Evolutionary conservation across 2,797 vertebrate species (phyloP), one percentile per base, ranked within the genome.

Genomic region (Cichlasoma orientale): DNA sequence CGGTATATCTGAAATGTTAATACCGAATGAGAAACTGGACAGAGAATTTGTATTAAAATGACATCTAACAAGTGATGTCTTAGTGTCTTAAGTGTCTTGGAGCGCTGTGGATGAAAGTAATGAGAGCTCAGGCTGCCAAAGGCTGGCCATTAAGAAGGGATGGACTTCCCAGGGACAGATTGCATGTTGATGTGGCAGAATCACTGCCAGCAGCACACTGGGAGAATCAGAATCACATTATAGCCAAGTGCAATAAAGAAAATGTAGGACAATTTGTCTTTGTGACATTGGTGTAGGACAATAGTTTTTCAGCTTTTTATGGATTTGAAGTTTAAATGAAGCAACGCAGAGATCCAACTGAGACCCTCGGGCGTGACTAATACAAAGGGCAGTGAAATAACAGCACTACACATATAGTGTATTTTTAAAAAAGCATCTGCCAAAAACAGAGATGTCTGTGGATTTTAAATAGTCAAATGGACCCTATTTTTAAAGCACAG

Each of bases 131-230:
- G 72, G 71, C 63, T 85, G 74, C 77, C 83, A 85, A 78, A 84
- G 71, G 83, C 77, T 72, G 56, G 59, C 83, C 77, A 68, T 89
- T 83, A 84, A 61, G 52, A 88, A 72, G n/a, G 59, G 73, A 69
- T 50, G 74, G 74, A 79, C 70, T 72, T 87, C 57, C 38, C 8
- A 23, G 31, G 38, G 72, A 85, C 53, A 72, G 72, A 85, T 74
- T 72, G 47, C 74, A 66, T 75, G 58, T 75, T 77, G 69, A 77
- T 88, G 59, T 84, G 41, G 11, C 16, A 56, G 56, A 44, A 72
- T 83, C 74, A 31, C 54, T 75, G 74, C 41, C 77, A 71, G 76
- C 9, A 47, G 54, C 44, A 73, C 52, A 71, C 9, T 1, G 4
- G 36, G n/a, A 55, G 58, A 83, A 77, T 75, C 52, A 61, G 57